These are phyloP conservation scores for Corythaeola cristata DNA, from an alignment of 2,113 vertebrate species.

Conservation along the genomic window DNA sequence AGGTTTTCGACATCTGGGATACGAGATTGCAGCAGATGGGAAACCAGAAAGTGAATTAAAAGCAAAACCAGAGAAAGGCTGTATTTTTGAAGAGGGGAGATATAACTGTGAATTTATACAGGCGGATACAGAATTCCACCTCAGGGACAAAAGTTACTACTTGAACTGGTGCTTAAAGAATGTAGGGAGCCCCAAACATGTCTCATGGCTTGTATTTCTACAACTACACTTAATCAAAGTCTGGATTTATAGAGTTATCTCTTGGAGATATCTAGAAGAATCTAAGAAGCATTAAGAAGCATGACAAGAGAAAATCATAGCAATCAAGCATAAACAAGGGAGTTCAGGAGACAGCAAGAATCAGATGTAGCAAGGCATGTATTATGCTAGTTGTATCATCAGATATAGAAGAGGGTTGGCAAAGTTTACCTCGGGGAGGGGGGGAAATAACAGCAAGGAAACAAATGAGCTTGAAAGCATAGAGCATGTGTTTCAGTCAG, in stretches of 20 bases:
- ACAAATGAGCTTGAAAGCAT: constrained; percentile 24
- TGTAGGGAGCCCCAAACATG: neutral
- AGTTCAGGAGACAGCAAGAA: neutral
- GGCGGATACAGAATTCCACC: neutral
- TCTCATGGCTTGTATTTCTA: neutral
- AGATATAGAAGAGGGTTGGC: neutral
- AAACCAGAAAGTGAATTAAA: constrained; percentile 1
- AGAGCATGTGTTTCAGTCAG: constrained; percentile 45
- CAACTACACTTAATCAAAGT: neutral
- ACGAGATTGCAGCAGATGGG: constrained; percentile 2
- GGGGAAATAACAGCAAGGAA: neutral
- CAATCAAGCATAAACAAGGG: neutral
- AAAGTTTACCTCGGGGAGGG: neutral
- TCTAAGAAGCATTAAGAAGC: neutral
- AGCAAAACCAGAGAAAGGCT: constrained; percentile 6
- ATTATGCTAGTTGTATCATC: neutral
- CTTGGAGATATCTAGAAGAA: neutral
- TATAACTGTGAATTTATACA: neutral
- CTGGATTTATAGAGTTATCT: neutral
- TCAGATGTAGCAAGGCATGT: neutral
- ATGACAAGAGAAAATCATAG: neutral
- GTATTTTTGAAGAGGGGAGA: neutral
- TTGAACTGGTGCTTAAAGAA: neutral
- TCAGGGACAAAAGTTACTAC: neutral
- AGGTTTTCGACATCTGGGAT: constrained; percentile 41